Conservation (phyloP, 2,797 vertebrate genomes). For the Ammospiza maritima region DNA sequence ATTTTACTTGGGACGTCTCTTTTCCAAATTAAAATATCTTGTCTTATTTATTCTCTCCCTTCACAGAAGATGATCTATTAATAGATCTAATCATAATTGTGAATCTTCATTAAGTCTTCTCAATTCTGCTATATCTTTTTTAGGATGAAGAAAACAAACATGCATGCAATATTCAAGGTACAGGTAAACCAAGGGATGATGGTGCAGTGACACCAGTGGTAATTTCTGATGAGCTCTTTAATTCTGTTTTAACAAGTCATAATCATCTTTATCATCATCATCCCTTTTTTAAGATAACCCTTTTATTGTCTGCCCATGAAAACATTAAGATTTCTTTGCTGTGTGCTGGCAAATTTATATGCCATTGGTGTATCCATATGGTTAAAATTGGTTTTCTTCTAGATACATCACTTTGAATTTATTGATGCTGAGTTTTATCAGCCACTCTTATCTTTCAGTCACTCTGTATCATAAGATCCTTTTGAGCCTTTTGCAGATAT, state of each 20-base stretch:
- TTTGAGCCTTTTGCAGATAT: neutral
- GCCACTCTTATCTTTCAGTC: neutral
- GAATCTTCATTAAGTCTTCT: neutral
- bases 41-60: neutral
- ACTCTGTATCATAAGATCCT: neutral
- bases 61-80: neutral
- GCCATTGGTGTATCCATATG: neutral
- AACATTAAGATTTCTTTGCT: neutral
- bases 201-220: neutral
- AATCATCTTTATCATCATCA: neutral
- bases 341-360: neutral
- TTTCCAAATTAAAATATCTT: neutral
- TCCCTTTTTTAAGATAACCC: neutral
- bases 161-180: neutral
- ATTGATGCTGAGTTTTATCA: neutral
- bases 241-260: neutral
- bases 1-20: neutral
- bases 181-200: neutral
- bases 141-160: neutral
- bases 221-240: neutral
- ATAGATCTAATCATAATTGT: neutral
- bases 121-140: neutral
- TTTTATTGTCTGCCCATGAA: neutral
- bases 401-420: neutral
- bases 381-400: neutral